Base-by-base conservation (phyloP, 23 tunicate species). In the Diplosoma virens region DNA sequence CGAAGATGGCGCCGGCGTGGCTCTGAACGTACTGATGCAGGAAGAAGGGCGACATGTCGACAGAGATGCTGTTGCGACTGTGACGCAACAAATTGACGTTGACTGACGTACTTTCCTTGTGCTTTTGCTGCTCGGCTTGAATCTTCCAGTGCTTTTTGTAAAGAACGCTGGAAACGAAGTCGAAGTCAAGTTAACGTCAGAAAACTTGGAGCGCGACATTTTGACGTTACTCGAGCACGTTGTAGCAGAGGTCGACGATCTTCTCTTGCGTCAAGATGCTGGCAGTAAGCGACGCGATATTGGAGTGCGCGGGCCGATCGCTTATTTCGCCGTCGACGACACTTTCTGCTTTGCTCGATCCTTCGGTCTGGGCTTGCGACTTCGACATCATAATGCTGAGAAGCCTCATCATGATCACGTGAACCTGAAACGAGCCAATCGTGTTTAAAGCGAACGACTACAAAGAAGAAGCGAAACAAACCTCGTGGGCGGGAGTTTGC, bases 41-140 rank as follows among this genome's bases (percentile, higher is more conserved):
- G 22, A 92, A 74, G 30, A 92, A 80, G 0, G 97, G 97, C 14
- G 84, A 46, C 90, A 85, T 86, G 37, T 92, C 92, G 1, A 79
- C 71, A 1, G 81, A 25, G 16, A 41, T 36, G 55, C 25, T 61
- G 31, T 58, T 47, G 31, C 45, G 59, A 21, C 53, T 37, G 31
- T 79, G 18, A 56, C 77, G 70, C 34, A 90, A 75, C 0, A 90
- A 48, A 11, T 78, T 41, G 2, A 59, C 27, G 26, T 61, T 18
- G 30, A 27, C 24, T 17, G 50, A 11, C 3, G 59, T 26, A 6
- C 11, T 31, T 16, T 68, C 82, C 14, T 58, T 63, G 47, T 53
- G 18, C 47, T 58, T 69, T 41, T 37, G 25, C 76, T 25, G n/a
- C 7, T 58, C 82, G 23, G 63, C 54, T 9, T 79, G 67, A 4